Evolutionary conservation across 2,797 vertebrate species (phyloP), one percentile per base, ranked within the genome.

Genomic region (Siniperca obscura): DNA sequence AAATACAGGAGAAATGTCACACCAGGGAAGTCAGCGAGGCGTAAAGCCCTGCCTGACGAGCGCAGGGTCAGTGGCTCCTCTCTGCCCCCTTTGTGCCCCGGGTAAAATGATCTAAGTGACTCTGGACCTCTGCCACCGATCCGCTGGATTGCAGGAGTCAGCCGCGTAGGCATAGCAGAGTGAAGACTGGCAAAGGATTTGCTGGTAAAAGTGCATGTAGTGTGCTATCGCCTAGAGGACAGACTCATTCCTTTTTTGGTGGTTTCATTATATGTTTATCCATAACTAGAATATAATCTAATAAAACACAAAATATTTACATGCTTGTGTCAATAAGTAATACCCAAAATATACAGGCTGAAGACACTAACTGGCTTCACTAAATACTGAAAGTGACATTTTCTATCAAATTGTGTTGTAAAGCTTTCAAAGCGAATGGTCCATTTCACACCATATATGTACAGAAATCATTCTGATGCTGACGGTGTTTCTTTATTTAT

Each of bases 31-130:
- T 92, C 93, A 93, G 91, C 71, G 89, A 95, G 92, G 94, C 95
- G 93, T 93, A 96, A 96, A 95, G 93, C 93, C 90, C 82, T 78
- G 89, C 82, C 90, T 90, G 90, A 93, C 87, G 89, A 90, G 92
- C 73, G 81, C 84, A 87, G 93, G 93, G 93, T 93, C 94, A 94
- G 87, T 91, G 93, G 93, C 94, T 95, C 92, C 93, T 94, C 88
- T 93, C 91, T 96, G 92, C 92, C 95, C 90, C 84, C 92, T 93
- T 82, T 89, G 90, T 91, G 91, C 92, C 95, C 94, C 93, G 93
- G 95, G 96, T 95, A 96, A 96, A 96, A 96, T 94, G 95, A 97
- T 96, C 96, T 96, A 96, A 97, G 96, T 96, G 94, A 94, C 95
- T 95, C 94, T 96, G 95, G 95, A 95, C 91, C 93, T 52, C 83